Percentiles rank a stretch among this genome's conserved stretches.
phyloP scores from a whole-genome alignment of 2,113 vertebrate species.

The Apodemus sylvaticus region DNA sequence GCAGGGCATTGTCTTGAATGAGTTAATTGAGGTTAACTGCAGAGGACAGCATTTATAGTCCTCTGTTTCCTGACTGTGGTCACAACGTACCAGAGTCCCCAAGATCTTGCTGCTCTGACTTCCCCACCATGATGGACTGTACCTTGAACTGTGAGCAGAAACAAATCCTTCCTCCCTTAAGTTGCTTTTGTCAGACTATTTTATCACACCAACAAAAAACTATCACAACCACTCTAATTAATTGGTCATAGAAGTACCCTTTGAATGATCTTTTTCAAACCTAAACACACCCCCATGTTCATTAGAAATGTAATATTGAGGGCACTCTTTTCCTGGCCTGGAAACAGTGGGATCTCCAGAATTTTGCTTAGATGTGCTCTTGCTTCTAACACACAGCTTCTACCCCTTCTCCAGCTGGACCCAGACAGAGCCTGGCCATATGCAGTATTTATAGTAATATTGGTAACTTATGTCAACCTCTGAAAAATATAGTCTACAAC shows the following conservation, averaged over 20 bases:
- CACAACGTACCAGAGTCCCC: neutral
- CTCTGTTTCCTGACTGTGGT: neutral
- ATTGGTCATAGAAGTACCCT: neutral
- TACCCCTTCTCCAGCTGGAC: constrained; percentile 43
- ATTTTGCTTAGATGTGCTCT: constrained; percentile 46
- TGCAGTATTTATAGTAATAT: constrained; percentile 52
- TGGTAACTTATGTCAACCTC: constrained; percentile 21
- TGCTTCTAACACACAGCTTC: constrained; percentile 50
- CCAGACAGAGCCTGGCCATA: constrained; percentile 27
- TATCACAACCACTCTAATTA: neutral
- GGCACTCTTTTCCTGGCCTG: neutral
- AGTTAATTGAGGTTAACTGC: neutral
- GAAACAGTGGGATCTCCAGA: constrained; percentile 2
- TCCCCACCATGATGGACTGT: no score
- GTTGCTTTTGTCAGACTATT: neutral
- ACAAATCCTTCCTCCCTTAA: neutral
- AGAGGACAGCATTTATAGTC: neutral
- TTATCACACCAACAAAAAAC: neutral
- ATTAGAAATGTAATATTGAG: neutral
- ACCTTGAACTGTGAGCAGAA: neutral
- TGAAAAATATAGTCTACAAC: neutral
- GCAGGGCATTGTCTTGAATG: neutral
- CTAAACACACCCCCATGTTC: neutral
- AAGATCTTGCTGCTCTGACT: neutral
- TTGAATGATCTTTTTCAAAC: neutral